Base-by-base conservation (phyloP, 2,888 invertebrate genomes). In the Apamea epomidion region DNA sequence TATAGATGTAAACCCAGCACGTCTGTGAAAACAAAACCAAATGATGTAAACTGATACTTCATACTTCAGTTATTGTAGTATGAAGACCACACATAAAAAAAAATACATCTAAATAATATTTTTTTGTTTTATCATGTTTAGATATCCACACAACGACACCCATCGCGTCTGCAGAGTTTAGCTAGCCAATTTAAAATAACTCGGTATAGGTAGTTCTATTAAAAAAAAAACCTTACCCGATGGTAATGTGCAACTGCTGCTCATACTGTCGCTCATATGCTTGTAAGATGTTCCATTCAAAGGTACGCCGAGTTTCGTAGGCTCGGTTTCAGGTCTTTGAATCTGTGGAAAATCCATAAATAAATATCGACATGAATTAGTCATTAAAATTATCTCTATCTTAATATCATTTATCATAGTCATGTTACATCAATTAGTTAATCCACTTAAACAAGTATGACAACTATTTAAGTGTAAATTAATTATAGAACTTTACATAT, bases 171-270 rank as follows among this genome's bases (percentile, higher is more conserved):
- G 58, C n/a, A 25, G 58, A 12, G 12, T n/a, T 58, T 25, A 12
- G 58, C 25, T n/a, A 58, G 25, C 25, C 25, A 58, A 58, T 58
- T 58, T 25, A 58, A 25, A 25, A 58, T 25, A 58, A 58, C 25
- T n/a, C 7, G 2, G 29, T 25, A 51, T 48, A 8, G 1, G 3
- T 62, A 37, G 12, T 64, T 62, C 14, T 12, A n/a, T 25, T 29
- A 42, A 60, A 60, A 84, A 84, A 62, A 14, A 32, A 14, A 14
- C n/a, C 14, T 48, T 92, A 96, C 96, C 96, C 82, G 98, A 97
- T 45, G 98, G 98, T 91, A 98, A 96, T 2, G 98, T 98, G 93
- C 98, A 98, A 92, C 98, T 98, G 87, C 98, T 98, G 88, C 98
- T 98, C 98, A 98, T 98, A 83, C 98, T 98, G 92, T 98, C 98